Evolutionary conservation across 2,113 vertebrate species (phyloP).

Genomic region (Scytalopus superciliaris): DNA sequence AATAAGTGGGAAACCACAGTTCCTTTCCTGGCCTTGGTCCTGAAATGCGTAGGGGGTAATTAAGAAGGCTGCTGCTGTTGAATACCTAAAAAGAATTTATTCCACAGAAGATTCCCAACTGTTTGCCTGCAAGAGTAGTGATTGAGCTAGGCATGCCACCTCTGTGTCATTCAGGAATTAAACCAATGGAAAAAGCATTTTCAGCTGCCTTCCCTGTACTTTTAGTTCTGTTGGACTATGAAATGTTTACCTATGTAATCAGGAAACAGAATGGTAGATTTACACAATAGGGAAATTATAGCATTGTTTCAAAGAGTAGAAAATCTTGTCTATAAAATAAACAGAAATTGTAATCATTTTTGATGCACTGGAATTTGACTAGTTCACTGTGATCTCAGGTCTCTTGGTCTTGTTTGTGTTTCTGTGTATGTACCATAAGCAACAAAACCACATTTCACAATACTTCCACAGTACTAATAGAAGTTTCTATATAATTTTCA

Average conservation of each 20-base stretch:
- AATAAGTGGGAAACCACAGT: neutral
- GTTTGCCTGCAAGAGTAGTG: neutral
- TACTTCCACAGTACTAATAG: neutral
- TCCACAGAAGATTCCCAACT: neutral
- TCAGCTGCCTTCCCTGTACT: neutral
- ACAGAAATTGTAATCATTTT: neutral
- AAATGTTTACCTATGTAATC: neutral
- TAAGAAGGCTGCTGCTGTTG: fast-evolving
- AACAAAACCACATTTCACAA: neutral
- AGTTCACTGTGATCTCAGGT: neutral
- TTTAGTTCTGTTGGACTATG: neutral
- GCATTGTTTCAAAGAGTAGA: neutral
- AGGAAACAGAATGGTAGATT: neutral
- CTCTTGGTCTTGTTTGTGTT: neutral
- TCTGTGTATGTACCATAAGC: neutral
- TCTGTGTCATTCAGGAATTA: neutral
- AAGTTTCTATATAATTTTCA: neutral
- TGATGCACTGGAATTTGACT: neutral
- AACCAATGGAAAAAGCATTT: neutral
- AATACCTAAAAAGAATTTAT: neutral
- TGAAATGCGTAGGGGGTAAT: neutral
- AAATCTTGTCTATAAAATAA: neutral
- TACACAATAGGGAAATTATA: neutral
- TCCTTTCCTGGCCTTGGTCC: neutral
- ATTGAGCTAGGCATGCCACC: neutral